Conservation (phyloP, 2,113 vertebrate species). For the Anseranas semipalmata region DNA sequence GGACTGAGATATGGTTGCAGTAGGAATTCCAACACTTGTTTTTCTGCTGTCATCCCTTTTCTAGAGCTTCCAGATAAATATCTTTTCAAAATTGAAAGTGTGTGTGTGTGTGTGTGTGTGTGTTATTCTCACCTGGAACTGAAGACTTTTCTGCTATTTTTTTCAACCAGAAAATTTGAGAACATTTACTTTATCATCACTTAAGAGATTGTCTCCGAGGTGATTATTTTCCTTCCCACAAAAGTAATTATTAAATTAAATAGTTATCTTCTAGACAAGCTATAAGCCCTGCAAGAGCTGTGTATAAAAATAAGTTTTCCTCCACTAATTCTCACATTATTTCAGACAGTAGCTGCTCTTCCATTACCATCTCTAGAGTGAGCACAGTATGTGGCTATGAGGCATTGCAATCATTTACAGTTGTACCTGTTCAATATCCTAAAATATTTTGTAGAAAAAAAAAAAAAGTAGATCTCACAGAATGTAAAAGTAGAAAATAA, state of each 20-base stretch:
- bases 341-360: neutral
- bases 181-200: slow-evolving; percentile 55
- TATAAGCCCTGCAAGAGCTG: slow-evolving; percentile 17
- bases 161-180: slow-evolving; percentile 14
- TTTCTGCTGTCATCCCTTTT: neutral
- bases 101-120: neutral
- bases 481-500: neutral
- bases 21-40: neutral
- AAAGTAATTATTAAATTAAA: slow-evolving; percentile 74
- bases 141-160: slow-evolving; percentile 3
- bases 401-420: neutral
- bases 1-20: neutral
- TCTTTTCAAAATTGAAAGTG: neutral
- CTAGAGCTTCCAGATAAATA: neutral
- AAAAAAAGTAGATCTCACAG: neutral
- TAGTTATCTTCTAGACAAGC: slow-evolving; percentile 58
- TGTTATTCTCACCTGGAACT: slow-evolving; percentile 23
- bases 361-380: neutral
- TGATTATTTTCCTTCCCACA: slow-evolving; percentile 67
- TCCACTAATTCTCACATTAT: slow-evolving; percentile 16
- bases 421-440: neutral
- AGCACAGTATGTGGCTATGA: neutral
- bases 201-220: slow-evolving; percentile 38
- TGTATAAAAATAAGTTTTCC: neutral
- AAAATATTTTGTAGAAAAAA: neutral